These are phyloP conservation scores for Macquaria ambigua DNA, from an alignment of 2,113 vertebrate genomes.

Conservation along the genomic window DNA sequence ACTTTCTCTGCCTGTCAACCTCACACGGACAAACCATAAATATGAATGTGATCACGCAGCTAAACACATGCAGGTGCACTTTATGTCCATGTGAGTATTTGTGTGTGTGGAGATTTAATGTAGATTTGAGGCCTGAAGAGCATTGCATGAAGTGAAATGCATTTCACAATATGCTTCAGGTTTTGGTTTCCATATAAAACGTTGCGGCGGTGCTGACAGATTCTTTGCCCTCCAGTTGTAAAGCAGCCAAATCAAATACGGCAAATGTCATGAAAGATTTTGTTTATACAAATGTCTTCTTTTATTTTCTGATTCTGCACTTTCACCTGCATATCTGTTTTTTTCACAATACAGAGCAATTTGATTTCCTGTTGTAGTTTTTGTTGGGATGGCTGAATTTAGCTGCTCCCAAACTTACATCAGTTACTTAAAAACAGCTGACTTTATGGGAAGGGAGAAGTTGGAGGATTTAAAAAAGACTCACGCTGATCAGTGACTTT, in stretches of 20 bases:
- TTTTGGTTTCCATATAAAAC: background rate
- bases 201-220: background rate
- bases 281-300: background rate
- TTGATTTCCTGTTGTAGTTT: background rate
- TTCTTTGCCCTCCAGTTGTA: background rate
- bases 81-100: background rate
- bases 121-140: too few relatives aligned
- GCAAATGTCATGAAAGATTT: background rate
- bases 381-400: background rate
- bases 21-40: background rate
- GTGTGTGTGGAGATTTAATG: too few relatives aligned
- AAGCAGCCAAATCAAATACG: background rate
- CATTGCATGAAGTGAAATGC: background rate
- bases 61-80: conserved; percentile 7
- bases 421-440: too few relatives aligned
- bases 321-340: background rate
- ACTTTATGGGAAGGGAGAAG: too few relatives aligned
- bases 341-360: background rate
- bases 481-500: too few relatives aligned
- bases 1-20: background rate
- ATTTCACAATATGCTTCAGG: background rate
- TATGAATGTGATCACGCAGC: background rate
- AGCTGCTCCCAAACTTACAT: too few relatives aligned
- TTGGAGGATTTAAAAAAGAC: too few relatives aligned
- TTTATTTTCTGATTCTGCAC: background rate